Evolutionary conservation across 1,140 invertebrate species (phyloP).

Genomic region (Helicoverpa zea): DNA sequence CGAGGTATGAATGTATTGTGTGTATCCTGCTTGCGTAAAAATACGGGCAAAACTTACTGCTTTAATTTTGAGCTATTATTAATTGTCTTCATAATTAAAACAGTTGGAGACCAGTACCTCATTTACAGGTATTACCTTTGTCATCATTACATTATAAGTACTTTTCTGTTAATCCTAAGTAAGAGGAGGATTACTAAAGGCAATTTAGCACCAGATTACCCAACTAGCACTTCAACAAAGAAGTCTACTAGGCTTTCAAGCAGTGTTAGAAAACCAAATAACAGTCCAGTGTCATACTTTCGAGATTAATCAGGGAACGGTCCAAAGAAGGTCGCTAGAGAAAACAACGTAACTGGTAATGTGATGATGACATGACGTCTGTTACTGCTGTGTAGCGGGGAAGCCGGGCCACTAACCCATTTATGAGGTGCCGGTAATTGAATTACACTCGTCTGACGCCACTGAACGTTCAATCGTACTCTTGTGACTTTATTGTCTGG

Average conservation of each 20-base stretch:
- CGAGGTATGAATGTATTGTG: slow-evolving; percentile 26
- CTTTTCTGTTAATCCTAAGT: no score
- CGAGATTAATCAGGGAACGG: slow-evolving; percentile 10
- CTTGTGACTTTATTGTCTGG: slow-evolving; percentile 53
- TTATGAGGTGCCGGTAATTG: slow-evolving; percentile 80
- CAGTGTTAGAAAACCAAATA: neutral
- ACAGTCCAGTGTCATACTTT: neutral
- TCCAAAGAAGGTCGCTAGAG: slow-evolving; percentile 27
- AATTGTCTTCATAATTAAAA: no score
- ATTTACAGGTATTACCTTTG: no score
- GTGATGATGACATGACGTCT: slow-evolving; percentile 48
- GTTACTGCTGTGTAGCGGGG: slow-evolving; percentile 55
- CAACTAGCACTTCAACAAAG: no score
- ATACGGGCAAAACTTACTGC: slow-evolving; percentile 5
- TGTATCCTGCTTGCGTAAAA: slow-evolving; percentile 37
- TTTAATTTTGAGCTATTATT: neutral
- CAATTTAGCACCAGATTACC: no score
- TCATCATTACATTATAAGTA: no score
- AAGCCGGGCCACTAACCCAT: slow-evolving; percentile 81
- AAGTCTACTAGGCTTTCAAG: no score
- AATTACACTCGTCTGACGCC: slow-evolving; percentile 75
- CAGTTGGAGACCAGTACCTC: no score
- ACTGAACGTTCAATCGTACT: slow-evolving; percentile 61
- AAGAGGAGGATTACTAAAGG: no score
- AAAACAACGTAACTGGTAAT: slow-evolving; percentile 46